These are phyloP conservation scores for Actinostola sp. DNA, from an alignment of 92 coral and sea anemone species.

Conservation along the genomic window DNA sequence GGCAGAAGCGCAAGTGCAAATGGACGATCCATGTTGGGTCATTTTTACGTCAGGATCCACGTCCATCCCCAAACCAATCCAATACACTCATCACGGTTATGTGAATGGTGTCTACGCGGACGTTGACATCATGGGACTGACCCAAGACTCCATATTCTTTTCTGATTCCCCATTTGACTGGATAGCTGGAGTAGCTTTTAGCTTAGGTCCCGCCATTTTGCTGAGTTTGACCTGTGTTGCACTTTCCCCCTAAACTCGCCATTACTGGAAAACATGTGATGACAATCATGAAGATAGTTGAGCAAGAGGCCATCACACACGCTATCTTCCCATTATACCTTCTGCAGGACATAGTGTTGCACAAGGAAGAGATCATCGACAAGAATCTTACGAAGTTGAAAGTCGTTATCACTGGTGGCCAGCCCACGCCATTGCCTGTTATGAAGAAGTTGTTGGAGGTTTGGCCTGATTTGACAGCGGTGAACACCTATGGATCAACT, in stretches of 20 bases:
- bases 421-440: conserved; percentile 9
- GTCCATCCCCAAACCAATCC: conserved; percentile 30
- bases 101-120: conserved; percentile 16
- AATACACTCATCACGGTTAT: conserved; percentile 25
- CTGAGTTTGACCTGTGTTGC: conserved; percentile 8
- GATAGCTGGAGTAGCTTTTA: conserved; percentile 9
- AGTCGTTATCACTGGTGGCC: conserved; percentile 1
- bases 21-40: conserved; percentile 28
- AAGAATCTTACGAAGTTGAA: not conserved
- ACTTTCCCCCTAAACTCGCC: conserved; percentile 29
- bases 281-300: not conserved
- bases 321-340: conserved; percentile 8
- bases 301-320: conserved; percentile 17
- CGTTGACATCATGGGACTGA: conserved; percentile 12
- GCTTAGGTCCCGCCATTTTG: not conserved
- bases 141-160: conserved; percentile 12
- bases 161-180: conserved; percentile 36
- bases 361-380: not conserved
- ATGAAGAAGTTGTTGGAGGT: conserved; percentile 8
- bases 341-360: conserved; percentile 2
- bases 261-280: conserved; percentile 4
- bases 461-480: not conserved
- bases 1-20: conserved; percentile 30
- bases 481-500: conserved; percentile 10
- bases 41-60: conserved; percentile 37